Percentiles rank a stretch among this genome's conserved stretches.
Conservation (phyloP, 2,113 vertebrate genomes). For the Choloepus hoffmanni region DNA sequence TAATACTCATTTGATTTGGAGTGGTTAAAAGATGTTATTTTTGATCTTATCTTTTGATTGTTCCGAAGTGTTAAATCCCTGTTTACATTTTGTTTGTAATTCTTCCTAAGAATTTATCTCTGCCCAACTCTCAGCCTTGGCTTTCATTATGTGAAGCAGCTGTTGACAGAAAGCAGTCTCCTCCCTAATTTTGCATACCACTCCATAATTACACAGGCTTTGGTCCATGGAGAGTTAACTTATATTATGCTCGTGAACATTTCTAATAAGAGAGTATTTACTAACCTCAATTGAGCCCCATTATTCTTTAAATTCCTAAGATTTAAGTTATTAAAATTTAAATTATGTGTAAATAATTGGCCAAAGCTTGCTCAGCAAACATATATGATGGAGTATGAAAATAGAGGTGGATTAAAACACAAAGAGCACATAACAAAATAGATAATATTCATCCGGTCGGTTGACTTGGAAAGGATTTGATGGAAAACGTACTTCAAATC, state of each 20-base stretch:
- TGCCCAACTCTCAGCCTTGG: background rate
- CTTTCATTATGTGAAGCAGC: background rate
- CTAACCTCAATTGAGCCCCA: conserved; percentile 40
- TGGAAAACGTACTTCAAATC: conserved; percentile 62
- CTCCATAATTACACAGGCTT: background rate
- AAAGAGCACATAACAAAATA: conserved; percentile 52
- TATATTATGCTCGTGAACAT: conserved; percentile 46
- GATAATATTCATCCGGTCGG: conserved; percentile 60
- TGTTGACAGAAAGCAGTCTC: background rate
- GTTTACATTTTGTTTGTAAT: background rate
- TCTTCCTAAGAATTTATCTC: background rate
- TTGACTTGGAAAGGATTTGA: conserved; percentile 69
- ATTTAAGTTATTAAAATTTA: conserved; percentile 80
- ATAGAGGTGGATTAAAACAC: conserved; percentile 72
- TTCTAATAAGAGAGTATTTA: conserved; percentile 69
- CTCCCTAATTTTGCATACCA: background rate
- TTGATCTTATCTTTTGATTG: background rate
- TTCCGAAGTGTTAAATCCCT: background rate
- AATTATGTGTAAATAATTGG: conserved; percentile 79
- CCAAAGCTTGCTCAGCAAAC: conserved; percentile 71
- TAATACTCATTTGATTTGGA: background rate
- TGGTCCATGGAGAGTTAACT: conserved; percentile 30
- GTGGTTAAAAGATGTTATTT: background rate
- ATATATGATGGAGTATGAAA: conserved; percentile 39
- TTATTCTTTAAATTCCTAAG: conserved; percentile 77